Evolutionary conservation across 2,888 invertebrate species (phyloP).

Genomic region (Leuctra nigra): DNA sequence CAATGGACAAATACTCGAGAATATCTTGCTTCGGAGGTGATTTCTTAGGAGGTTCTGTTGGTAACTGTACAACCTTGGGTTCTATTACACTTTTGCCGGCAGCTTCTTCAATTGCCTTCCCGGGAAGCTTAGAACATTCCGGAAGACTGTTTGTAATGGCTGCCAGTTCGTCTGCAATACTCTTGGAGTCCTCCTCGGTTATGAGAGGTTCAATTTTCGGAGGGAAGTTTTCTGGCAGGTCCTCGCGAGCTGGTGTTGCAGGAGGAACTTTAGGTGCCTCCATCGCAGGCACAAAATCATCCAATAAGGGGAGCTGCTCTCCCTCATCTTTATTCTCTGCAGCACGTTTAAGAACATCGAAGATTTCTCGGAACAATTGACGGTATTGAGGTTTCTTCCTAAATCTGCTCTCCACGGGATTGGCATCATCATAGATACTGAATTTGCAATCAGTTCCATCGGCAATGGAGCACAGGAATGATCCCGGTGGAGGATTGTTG

Average conservation of each 20-base stretch:
- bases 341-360: conserved; percentile 73
- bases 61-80: too few species aligned
- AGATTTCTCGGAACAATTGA: conserved; percentile 76
- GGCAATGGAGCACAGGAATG: conserved; percentile 75
- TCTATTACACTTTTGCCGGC: not conserved
- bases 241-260: conserved; percentile 60
- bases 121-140: not conserved
- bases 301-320: conserved; percentile 63
- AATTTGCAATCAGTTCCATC: conserved; percentile 81
- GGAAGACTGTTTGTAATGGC: not conserved
- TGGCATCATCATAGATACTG: conserved; percentile 72
- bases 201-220: not conserved
- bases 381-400: conserved; percentile 75
- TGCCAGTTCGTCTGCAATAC: not conserved
- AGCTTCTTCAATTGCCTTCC: not conserved
- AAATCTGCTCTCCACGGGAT: conserved; percentile 74
- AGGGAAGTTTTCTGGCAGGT: conserved; percentile 54
- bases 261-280: conserved; percentile 54
- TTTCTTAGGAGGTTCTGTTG: conserved; percentile 36
- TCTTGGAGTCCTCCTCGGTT: conserved; percentile 1
- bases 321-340: conserved; percentile 77
- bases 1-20: conserved; percentile 64
- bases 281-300: conserved; percentile 48
- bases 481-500: conserved; percentile 60
- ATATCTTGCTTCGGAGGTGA: conserved; percentile 61